Evolutionary conservation across 1,140 invertebrate species (phyloP), one percentile per base, ranked within the genome.

Genomic region (Zophobas morio): DNA sequence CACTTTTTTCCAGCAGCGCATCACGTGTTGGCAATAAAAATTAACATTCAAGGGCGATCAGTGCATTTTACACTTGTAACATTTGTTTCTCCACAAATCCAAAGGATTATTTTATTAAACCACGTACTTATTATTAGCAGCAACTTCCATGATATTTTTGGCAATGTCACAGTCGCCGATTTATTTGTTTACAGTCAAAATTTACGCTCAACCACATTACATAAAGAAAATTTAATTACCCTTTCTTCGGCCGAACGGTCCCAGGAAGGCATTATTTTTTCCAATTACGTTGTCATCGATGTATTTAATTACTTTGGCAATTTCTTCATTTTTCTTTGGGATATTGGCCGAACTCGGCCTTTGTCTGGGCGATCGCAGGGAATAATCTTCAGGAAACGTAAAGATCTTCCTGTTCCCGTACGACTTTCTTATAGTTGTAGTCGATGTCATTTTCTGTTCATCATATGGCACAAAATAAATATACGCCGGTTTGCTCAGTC

Each of bases 221-320:
- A 51, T 20, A 78, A 33, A 54, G 34, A 49, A 20, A 49, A 79
- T n/a, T 35, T 70, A 84, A 85, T 87, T 88, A 95, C 94, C 94
- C 92, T 94, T 94, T 84, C 94, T 88, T 51, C 92, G 87, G 79
- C 94, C 94, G 84, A 92, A 96, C n/a, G 94, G 94, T 49, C 94
- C 93, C 80, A 91, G 89, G 85, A 95, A 95, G 4, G 92, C 92
- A 78, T 91, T 91, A 81, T 92, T 91, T 83, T 92, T 94, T 70
- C 94, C 94, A 82, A 96, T 92, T 66, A 96, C 88, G 87, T 93
- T 95, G 75, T 95, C 91, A 83, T 94, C 92, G 75, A 96, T 93
- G 84, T 93, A 94, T 83, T 92, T 92, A 49, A 95, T 88, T 77
- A 94, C 85, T 83, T 93, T 94, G 32, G 87, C 87, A 6, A 89